Percentiles rank a stretch among this genome's conserved stretches.
Conservation (phyloP, 2,113 vertebrate species). For the Rattus rattus region DNA sequence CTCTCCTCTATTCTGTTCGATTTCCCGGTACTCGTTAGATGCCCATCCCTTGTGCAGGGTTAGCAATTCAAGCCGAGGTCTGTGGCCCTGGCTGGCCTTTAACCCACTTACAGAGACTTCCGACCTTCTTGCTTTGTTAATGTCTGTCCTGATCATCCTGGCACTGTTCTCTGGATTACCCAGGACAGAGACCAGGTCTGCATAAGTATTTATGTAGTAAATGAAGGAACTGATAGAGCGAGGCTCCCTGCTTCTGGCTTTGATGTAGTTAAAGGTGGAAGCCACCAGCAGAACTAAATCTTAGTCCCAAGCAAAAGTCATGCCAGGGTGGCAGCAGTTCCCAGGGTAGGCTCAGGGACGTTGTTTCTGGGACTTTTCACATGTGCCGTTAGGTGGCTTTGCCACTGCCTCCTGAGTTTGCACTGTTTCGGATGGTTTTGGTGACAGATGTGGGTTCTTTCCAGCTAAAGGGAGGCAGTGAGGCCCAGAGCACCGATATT, state of each 20-base stretch:
- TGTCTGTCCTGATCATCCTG: background rate
- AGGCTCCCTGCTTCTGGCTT: background rate
- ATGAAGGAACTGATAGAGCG: background rate
- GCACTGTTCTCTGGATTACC: background rate
- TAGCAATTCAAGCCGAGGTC: background rate
- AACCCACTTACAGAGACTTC: background rate
- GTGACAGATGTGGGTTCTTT: background rate
- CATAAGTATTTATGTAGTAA: background rate
- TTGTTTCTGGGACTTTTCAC: background rate
- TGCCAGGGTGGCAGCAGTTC: background rate
- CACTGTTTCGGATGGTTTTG: background rate
- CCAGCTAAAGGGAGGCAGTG: background rate
- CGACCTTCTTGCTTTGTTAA: constrained; percentile 9
- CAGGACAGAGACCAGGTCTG: background rate
- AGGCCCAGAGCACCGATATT: background rate
- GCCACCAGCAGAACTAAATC: background rate
- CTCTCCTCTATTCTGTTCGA: background rate
- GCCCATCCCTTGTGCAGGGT: background rate
- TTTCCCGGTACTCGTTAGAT: background rate
- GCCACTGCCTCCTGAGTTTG: background rate
- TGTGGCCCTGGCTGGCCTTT: background rate
- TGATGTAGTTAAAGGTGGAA: constrained; percentile 8
- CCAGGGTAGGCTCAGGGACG: background rate
- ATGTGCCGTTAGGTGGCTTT: background rate
- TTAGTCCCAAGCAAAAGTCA: background rate